Evolutionary conservation across 1,140 invertebrate genomes (phyloP).

Genomic region (Coboldia fuscipes): DNA sequence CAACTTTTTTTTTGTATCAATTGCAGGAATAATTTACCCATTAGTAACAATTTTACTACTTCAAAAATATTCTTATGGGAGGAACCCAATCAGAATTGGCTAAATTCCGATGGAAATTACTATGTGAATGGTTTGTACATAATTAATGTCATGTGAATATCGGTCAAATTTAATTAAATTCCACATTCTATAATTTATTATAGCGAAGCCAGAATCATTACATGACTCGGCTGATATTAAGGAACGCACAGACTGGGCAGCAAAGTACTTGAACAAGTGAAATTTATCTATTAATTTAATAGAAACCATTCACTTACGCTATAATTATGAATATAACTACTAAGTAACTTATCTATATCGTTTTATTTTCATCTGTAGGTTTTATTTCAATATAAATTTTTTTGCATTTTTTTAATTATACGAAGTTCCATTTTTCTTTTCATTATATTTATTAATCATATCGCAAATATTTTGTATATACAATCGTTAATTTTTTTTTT

Average conservation of each 20-base stretch:
- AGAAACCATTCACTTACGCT: background rate
- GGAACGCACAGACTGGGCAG: constrained; percentile 3
- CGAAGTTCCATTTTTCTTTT: too few species aligned
- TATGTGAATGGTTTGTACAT: background rate
- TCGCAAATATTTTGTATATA: too few species aligned
- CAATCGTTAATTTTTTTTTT: too few species aligned
- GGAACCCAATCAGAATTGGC: background rate
- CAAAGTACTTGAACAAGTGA: constrained; percentile 5
- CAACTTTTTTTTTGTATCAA: background rate
- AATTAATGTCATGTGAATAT: background rate
- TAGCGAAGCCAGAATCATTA: too few species aligned
- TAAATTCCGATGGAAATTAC: background rate
- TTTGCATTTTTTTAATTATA: background rate
- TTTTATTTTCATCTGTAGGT: background rate
- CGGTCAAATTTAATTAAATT: too few species aligned
- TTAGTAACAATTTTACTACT: background rate
- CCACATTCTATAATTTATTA: too few species aligned
- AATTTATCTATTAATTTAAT: background rate
- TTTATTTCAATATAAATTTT: background rate
- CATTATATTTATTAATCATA: too few species aligned
- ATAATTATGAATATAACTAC: background rate
- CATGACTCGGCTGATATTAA: background rate
- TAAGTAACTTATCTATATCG: background rate
- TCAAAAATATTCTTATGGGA: background rate
- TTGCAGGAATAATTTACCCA: background rate